Evolutionary conservation across 2,888 invertebrate genomes (phyloP), one percentile per base, ranked within the genome.

Genomic region (Dynastes maya): DNA sequence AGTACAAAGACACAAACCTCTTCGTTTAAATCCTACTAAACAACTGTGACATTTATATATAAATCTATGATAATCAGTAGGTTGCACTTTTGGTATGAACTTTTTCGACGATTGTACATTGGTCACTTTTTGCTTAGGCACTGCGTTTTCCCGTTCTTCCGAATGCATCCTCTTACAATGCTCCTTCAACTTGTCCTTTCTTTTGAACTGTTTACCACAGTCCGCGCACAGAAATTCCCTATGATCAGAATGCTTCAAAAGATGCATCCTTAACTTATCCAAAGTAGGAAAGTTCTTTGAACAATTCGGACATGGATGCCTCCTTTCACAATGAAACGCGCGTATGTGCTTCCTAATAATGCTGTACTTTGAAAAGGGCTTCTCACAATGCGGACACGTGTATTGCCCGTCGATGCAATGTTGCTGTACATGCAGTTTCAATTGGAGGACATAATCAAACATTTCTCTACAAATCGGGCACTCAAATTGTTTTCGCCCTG

Each of bases 41-140:
- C 96, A 96, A 70, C 91, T 90, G 83, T 94, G 93, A 86, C 96
- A 96, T 86, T 95, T 95, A 88, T 94, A 95, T 79, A 94, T 91
- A 86, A 93, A 95, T 70, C 93, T 90, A 85, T 93, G 92, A 85
- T 93, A 94, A 88, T 94, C 94, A 11, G 91, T 92, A 0, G 93
- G 92, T 79, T 87, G 86, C 9, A 86, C 86, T 87, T 92, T 93
- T 45, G 92, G 92, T 78, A 90, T 88, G 82, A 91, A 90, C 84
- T 91, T 92, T 83, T 91, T 91, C 16, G 87, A 85, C 22, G 80
- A 79, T 51, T 82, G 81, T 37, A 80, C 76, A 37, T 72, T 78
- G 8, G 64, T 64, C 55, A 77, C 82, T 84, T 81, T 83, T 58
- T 81, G 83, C 79, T 81, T 85, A 49, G 83, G 86, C 67, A 82